These are phyloP conservation scores for Mactromeris polynyma DNA, from an alignment of 2,888 invertebrate species.

Conservation along the genomic window DNA sequence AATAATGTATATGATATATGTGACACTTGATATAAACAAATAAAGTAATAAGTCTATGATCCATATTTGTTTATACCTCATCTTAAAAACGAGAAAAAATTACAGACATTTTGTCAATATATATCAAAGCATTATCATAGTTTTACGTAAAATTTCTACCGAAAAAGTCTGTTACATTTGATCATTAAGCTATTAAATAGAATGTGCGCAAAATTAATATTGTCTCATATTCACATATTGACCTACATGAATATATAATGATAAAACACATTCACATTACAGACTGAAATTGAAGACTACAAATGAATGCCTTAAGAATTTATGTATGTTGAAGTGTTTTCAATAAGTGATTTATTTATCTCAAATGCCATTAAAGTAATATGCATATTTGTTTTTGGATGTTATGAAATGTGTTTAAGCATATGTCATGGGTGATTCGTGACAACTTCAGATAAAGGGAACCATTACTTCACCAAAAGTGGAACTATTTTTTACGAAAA, in stretches of 20 bases:
- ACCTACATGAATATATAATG: neutral
- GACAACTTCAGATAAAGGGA: neutral
- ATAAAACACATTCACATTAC: neutral
- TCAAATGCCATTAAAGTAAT: neutral
- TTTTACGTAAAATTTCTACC: too few species aligned
- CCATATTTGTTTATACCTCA: too few species aligned
- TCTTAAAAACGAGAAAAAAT: too few species aligned
- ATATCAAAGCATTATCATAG: too few species aligned
- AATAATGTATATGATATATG: too few species aligned
- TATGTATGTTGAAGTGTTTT: neutral
- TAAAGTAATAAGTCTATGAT: too few species aligned
- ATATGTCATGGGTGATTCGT: neutral
- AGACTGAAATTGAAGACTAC: neutral
- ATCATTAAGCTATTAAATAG: too few species aligned
- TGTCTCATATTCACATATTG: neutral
- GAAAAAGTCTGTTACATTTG: too few species aligned
- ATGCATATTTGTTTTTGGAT: neutral
- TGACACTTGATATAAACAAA: too few species aligned
- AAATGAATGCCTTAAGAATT: neutral
- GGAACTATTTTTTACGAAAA: too few species aligned
- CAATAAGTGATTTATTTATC: slow-evolving; percentile 13
- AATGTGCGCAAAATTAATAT: too few species aligned
- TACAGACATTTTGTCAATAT: too few species aligned
- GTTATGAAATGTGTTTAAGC: neutral
- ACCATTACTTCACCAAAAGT: neutral